phyloP scores from a whole-genome alignment of 2,888 invertebrate species.

The Aquatica leii region DNA sequence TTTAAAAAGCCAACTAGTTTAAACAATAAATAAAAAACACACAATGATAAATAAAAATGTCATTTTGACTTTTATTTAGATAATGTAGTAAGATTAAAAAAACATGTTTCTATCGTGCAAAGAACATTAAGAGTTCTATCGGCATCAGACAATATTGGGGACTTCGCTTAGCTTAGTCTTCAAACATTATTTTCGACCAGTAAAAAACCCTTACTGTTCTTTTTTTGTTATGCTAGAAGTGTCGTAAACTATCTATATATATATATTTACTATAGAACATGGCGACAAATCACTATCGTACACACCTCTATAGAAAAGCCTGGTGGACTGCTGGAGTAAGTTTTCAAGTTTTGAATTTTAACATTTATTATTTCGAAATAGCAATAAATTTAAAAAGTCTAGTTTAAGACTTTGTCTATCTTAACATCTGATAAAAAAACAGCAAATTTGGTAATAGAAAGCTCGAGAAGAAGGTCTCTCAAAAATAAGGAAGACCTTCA shows the following conservation, averaged over 20 bases:
- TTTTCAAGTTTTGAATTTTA: background rate
- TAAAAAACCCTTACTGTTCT: too few relatives aligned
- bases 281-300: background rate
- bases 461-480: conserved; percentile 49
- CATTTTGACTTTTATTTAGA: too few relatives aligned
- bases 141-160: too few relatives aligned
- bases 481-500: conserved; percentile 21
- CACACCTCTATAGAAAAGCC: background rate
- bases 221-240: background rate
- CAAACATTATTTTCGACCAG: too few relatives aligned
- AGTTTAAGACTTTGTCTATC: background rate
- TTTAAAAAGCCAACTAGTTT: too few relatives aligned
- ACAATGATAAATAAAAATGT: too few relatives aligned
- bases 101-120: too few relatives aligned
- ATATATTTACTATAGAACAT: background rate
- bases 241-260: background rate
- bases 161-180: too few relatives aligned
- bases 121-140: too few relatives aligned
- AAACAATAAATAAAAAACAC: too few relatives aligned
- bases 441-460: background rate
- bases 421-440: background rate
- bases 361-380: background rate
- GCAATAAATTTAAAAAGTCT: background rate
- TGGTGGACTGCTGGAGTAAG: background rate
- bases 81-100: too few relatives aligned